Evolutionary conservation across 2,113 vertebrate genomes (phyloP).

Genomic region (Mustela lutreola): DNA sequence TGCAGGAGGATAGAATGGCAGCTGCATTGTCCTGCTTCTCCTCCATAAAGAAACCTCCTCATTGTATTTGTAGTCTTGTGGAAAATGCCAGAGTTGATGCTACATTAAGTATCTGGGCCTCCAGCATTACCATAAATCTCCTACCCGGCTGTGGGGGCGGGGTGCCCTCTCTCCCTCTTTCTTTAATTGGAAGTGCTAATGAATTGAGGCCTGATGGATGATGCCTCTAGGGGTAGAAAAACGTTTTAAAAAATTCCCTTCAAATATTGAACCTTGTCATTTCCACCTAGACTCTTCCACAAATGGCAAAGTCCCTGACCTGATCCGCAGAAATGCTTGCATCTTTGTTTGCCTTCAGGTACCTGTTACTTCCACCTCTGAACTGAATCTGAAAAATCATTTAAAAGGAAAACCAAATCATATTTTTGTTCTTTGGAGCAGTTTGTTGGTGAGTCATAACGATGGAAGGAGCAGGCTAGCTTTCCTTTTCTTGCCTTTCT

Average conservation of each 20-base stretch:
- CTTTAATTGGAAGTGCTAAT: constrained; percentile 54
- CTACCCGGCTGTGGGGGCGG: neutral
- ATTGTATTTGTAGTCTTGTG: constrained; percentile 15
- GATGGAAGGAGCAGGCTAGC: constrained; percentile 7
- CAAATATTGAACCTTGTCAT: constrained; percentile 7
- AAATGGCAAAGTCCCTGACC: constrained; percentile 48
- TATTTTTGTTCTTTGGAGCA: constrained; percentile 1
- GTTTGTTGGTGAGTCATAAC: neutral
- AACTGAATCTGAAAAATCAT: constrained; percentile 50
- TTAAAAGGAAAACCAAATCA: constrained; percentile 49
- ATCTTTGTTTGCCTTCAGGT: neutral
- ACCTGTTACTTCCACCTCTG: neutral
- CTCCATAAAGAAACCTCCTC: neutral
- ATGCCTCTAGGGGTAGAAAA: neutral
- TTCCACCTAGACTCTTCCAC: neutral
- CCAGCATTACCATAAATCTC: constrained; percentile 23
- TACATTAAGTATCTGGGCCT: constrained; percentile 28
- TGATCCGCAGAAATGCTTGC: constrained; percentile 27
- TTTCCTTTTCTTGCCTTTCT: constrained; percentile 36
- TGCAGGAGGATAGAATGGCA: neutral
- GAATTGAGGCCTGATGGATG: constrained; percentile 22
- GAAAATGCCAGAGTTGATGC: constrained; percentile 38
- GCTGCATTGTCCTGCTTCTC: neutral
- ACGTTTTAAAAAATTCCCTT: constrained; percentile 26
- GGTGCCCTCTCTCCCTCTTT: neutral